Percentiles rank a stretch among this genome's conserved stretches.
phyloP scores from a whole-genome alignment of 2,888 invertebrate species.

The Barypeithes pellucidus region DNA sequence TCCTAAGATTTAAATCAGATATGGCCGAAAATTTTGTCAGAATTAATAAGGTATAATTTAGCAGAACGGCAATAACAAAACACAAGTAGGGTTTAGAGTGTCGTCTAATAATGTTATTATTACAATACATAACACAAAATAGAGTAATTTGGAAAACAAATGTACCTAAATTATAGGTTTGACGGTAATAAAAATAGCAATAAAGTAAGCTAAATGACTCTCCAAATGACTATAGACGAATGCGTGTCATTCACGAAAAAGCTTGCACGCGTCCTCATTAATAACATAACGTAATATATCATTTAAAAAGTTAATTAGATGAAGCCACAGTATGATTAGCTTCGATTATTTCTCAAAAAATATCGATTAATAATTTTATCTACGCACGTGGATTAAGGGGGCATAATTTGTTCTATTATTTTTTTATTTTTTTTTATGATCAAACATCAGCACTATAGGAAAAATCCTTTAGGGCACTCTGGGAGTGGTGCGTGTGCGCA shows the following conservation, averaged over 20 bases:
- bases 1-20: neutral
- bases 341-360: too few species aligned
- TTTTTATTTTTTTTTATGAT: too few species aligned
- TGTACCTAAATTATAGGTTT: constrained; percentile 50
- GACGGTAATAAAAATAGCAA: constrained; percentile 36
- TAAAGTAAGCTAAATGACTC: constrained; percentile 38
- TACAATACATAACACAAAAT: constrained; percentile 37
- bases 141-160: constrained; percentile 50
- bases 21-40: neutral
- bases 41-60: constrained; percentile 12
- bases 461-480: too few species aligned
- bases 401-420: too few species aligned
- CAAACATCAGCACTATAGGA: too few species aligned
- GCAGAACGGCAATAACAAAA: neutral
- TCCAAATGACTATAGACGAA: constrained; percentile 24
- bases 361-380: too few species aligned
- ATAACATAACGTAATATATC: too few species aligned
- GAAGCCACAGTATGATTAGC: too few species aligned
- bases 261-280: neutral
- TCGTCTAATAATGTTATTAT: constrained; percentile 2
- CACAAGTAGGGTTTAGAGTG: neutral
- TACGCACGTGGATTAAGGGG: too few species aligned
- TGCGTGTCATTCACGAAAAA: constrained; percentile 11
- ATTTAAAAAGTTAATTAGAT: too few species aligned
- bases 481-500: too few species aligned